phyloP scores from a whole-genome alignment of 2,888 invertebrate species.

The Ecliptopera silaceata region DNA sequence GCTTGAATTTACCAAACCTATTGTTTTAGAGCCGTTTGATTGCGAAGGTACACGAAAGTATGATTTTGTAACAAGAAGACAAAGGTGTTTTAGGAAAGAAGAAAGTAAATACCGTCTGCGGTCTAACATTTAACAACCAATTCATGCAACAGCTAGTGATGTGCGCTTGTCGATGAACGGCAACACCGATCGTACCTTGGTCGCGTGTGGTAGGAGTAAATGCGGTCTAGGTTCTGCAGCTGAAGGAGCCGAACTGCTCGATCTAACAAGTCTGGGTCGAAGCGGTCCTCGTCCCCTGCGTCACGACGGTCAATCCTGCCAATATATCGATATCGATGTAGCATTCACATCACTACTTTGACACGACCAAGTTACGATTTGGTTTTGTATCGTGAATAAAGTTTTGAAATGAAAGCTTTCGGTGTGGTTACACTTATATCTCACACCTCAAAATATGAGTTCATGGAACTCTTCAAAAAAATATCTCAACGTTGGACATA shows the following conservation, averaged over 20 bases:
- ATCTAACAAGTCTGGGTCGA: conserved; percentile 80
- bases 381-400: conserved; percentile 26
- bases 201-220: conserved; percentile 83
- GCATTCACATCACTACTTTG: conserved; percentile 53
- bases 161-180: conserved; percentile 53
- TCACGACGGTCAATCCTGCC: conserved; percentile 81
- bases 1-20: background rate
- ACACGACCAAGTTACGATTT: conserved; percentile 69
- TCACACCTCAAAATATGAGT: background rate
- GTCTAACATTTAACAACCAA: conserved; percentile 34
- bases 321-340: conserved; percentile 76
- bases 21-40: conserved; percentile 8
- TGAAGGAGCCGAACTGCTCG: conserved; percentile 82
- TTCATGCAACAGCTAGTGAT: conserved; percentile 54
- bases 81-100: conserved; percentile 3
- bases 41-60: background rate
- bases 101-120: conserved; percentile 7
- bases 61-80: conserved; percentile 1
- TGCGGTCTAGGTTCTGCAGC: conserved; percentile 82
- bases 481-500: no score
- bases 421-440: background rate
- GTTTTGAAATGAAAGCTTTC: conserved; percentile 13
- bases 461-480: no score
- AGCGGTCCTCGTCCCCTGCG: conserved; percentile 67
- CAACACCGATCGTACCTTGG: conserved; percentile 83